Evolutionary conservation across 1,140 invertebrate genomes (phyloP), one percentile per base, ranked within the genome.

Genomic region (Eumeta japonica): DNA sequence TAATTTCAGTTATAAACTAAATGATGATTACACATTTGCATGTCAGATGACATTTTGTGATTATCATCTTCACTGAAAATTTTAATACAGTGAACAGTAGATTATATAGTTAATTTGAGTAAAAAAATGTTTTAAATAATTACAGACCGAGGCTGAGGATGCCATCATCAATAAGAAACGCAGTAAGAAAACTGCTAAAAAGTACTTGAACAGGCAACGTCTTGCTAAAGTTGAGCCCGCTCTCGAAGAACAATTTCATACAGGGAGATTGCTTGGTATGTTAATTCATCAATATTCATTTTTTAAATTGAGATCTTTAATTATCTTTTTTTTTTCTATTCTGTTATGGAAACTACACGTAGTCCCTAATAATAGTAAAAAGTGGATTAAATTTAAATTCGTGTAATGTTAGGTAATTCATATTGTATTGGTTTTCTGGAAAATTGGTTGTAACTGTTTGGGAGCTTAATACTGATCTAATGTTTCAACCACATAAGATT

Each of bases 221-320:
- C 81, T 83, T 31, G 89, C 92, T 19, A 95, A 96, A 75, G 92
- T 99, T 48, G 97, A 99, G 62, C 81, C 84, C 45, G 85, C 85
- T 40, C 58, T 99, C 27, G 92, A 97, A 75, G 96, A 99, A 74
- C 94, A 98, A 73, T 99, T 99, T 82, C 83, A 88, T 43, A 92
- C 92, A 62, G 94, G 95, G 52, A 85, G 94, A 74, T 81, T 99
- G 49, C 79, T 97, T 58, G 94, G 93, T 93, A 79, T 50, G 40
- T 46, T n/a, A n/a, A n/a, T n/a, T n/a, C n/a, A n/a, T n/a, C n/a
- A n/a, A n/a, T n/a, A n/a, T n/a, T 7, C 20, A 24, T 24, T 24
- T 24, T 24, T 24, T 24, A 7, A 24, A 7, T 7, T 24, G 7
- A n/a, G n/a, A n/a, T n/a, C n/a, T n/a, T n/a, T n/a, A n/a, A 24